phyloP scores from a whole-genome alignment of 2,797 vertebrate genomes.

The Glyptemys insculpta region DNA sequence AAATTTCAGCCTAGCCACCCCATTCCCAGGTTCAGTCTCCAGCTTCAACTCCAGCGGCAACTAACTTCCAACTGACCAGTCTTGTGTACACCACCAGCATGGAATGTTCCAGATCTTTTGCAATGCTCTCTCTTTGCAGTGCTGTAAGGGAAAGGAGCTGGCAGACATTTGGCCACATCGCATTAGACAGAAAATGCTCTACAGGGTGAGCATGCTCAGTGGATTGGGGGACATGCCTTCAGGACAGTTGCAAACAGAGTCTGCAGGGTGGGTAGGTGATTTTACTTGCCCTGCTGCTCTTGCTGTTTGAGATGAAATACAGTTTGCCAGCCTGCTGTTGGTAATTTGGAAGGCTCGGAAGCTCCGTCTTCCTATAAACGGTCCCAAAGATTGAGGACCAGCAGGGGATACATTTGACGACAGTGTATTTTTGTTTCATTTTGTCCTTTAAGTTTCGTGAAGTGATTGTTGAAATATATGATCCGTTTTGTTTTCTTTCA shows the following conservation, averaged over 20 bases:
- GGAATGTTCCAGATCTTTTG: neutral
- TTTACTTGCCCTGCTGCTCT: neutral
- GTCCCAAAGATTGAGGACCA: neutral
- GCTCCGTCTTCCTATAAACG: neutral
- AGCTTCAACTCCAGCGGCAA: neutral
- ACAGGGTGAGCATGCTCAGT: too few relatives aligned
- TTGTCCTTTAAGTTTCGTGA: conserved; percentile 27
- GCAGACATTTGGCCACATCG: too few relatives aligned
- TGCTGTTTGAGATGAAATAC: neutral
- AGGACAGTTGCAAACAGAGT: neutral
- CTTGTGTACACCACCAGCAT: neutral
- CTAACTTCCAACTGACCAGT: neutral
- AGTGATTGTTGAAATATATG: conserved; percentile 53
- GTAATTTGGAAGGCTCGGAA: neutral
- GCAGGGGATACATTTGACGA: too few relatives aligned
- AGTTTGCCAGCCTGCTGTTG: neutral
- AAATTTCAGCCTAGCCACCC: neutral
- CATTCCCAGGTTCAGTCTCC: neutral
- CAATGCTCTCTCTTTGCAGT: neutral
- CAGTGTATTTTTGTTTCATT: neutral
- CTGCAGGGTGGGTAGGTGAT: too few relatives aligned
- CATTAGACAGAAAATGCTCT: too few relatives aligned
- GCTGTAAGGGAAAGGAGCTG: neutral
- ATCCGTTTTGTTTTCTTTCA: conserved; percentile 40
- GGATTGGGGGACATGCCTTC: neutral